These are phyloP conservation scores for Tragelaphus eurycerus DNA, from an alignment of 2,797 vertebrate genomes.

Conservation along the genomic window DNA sequence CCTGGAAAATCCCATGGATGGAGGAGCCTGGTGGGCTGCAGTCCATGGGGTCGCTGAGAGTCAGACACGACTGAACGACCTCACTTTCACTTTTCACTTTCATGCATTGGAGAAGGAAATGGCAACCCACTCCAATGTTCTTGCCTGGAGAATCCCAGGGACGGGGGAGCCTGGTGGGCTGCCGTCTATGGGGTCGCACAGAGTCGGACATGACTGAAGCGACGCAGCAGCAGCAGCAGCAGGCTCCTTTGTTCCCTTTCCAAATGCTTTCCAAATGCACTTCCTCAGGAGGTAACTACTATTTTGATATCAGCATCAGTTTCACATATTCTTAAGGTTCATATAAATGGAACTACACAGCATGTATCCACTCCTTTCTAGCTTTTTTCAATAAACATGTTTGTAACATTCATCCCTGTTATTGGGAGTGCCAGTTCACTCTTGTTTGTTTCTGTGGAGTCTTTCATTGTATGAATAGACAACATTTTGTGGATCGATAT, in stretches of 20 bases:
- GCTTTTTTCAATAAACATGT: background rate
- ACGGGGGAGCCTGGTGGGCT: too few relatives aligned
- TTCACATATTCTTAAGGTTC: background rate
- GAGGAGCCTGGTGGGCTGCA: too few relatives aligned
- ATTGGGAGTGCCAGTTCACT: background rate
- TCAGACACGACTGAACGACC: too few relatives aligned
- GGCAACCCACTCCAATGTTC: too few relatives aligned
- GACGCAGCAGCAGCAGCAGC: too few relatives aligned
- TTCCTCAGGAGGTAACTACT: background rate
- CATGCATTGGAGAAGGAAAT: too few relatives aligned
- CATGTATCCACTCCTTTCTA: background rate
- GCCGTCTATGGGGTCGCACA: too few relatives aligned
- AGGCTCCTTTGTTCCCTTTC: background rate
- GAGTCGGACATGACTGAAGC: too few relatives aligned
- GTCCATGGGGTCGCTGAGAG: too few relatives aligned
- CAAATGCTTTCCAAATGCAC: background rate
- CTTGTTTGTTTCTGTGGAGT: background rate
- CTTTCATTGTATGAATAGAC: background rate
- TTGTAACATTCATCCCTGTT: background rate
- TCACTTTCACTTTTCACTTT: too few relatives aligned
- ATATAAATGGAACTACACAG: background rate
- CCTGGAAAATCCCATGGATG: too few relatives aligned
- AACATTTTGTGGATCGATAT: background rate
- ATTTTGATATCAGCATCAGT: background rate
- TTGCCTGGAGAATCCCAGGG: too few relatives aligned